Evolutionary conservation across 1,140 invertebrate genomes (phyloP).

Genomic region (Brachionus rubens): DNA sequence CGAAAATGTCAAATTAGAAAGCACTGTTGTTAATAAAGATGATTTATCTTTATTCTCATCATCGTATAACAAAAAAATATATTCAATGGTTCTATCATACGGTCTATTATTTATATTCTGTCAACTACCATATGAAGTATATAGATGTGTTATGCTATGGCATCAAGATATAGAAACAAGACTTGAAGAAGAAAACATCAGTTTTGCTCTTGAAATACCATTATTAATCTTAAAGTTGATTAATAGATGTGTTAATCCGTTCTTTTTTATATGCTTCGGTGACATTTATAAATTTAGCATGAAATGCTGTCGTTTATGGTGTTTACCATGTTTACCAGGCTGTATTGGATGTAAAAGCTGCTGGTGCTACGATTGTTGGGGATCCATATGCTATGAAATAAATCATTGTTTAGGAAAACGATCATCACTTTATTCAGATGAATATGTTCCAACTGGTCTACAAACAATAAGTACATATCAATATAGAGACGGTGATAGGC

Average conservation of each 20-base stretch:
- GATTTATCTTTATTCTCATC: slow-evolving; percentile 9
- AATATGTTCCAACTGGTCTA: slow-evolving; percentile 30
- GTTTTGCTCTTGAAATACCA: slow-evolving; percentile 45
- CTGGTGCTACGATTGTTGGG: slow-evolving; percentile 36
- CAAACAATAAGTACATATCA: slow-evolving; percentile 43
- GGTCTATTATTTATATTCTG: slow-evolving; percentile 24
- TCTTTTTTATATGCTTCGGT: slow-evolving; percentile 9
- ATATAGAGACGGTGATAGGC: slow-evolving; percentile 42
- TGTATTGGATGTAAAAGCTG: slow-evolving; percentile 44
- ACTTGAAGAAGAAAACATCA: background rate
- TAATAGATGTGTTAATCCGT: slow-evolving; percentile 42
- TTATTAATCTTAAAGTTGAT: slow-evolving; percentile 19
- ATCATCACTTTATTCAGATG: background rate
- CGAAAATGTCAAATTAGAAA: background rate
- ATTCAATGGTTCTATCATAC: slow-evolving; percentile 24
- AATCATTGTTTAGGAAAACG: slow-evolving; percentile 19
- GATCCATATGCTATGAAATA: slow-evolving; percentile 8
- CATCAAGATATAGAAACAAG: background rate
- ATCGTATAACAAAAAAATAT: background rate
- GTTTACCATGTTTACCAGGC: slow-evolving; percentile 23
- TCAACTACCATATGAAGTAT: slow-evolving; percentile 44
- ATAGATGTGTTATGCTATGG: background rate
- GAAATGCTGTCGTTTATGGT: slow-evolving; percentile 36
- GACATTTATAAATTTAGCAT: background rate
- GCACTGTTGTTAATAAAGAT: slow-evolving; percentile 21